A percentile compares a stretch with the other conserved stretches of the same genome.
Conservation (phyloP, 2,888 invertebrate genomes). For the Erannis defoliaria region DNA sequence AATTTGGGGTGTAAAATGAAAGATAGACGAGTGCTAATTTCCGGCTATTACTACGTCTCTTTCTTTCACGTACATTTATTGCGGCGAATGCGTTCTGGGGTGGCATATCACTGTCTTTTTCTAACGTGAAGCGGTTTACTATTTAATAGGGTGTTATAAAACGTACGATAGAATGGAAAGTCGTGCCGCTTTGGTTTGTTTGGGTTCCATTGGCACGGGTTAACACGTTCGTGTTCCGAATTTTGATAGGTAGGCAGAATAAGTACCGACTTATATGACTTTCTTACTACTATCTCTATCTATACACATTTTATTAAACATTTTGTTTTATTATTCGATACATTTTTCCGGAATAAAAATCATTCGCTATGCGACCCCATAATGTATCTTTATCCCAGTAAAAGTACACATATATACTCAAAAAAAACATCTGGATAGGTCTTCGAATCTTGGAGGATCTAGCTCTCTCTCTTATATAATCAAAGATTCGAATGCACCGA, state of each 20-base stretch:
- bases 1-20: slow-evolving; percentile 92
- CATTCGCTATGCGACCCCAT: too few relatives aligned
- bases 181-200: slow-evolving; percentile 41
- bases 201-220: slow-evolving; percentile 44
- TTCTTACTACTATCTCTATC: too few relatives aligned
- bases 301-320: too few relatives aligned
- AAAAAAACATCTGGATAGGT: not conserved
- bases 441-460: too few relatives aligned
- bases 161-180: slow-evolving; percentile 46
- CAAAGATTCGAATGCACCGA: too few relatives aligned
- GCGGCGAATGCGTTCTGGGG: slow-evolving; percentile 71
- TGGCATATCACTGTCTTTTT: slow-evolving; percentile 77
- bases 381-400: too few relatives aligned
- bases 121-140: slow-evolving; percentile 68
- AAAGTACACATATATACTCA: too few relatives aligned
- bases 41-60: slow-evolving; percentile 87
- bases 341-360: too few relatives aligned
- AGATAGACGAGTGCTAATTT: slow-evolving; percentile 92
- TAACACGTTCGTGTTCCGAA: slow-evolving; percentile 24
- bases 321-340: too few relatives aligned
- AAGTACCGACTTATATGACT: not conserved
- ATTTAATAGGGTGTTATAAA: slow-evolving; percentile 64
- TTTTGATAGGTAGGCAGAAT: not conserved
- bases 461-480: too few relatives aligned
- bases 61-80: slow-evolving; percentile 85